A percentile compares a stretch with the other conserved stretches of the same genome.
These are phyloP conservation scores for Pantherophis alleghaniensis DNA, from an alignment of 2,797 vertebrate genomes.

Conservation along the genomic window DNA sequence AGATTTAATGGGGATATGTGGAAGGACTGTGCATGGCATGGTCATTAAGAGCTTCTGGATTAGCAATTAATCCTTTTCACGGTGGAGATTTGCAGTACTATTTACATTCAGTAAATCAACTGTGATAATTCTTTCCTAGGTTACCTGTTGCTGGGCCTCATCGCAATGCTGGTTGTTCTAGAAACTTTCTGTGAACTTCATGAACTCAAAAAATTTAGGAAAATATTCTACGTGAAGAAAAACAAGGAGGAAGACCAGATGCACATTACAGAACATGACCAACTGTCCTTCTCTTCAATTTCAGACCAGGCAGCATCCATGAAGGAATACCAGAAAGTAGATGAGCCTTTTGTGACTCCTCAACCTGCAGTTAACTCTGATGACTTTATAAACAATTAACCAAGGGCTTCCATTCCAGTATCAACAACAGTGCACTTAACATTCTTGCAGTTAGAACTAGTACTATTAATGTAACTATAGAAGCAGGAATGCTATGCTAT, in stretches of 20 bases:
- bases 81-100: not conserved
- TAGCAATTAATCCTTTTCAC: not conserved
- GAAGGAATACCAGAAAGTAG: slow-evolving; percentile 80
- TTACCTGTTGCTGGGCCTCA: slow-evolving; percentile 90
- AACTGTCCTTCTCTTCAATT: slow-evolving; percentile 89
- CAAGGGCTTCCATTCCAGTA: not conserved
- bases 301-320: slow-evolving; percentile 72
- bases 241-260: slow-evolving; percentile 88
- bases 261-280: slow-evolving; percentile 90
- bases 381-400: slow-evolving; percentile 65
- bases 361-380: slow-evolving; percentile 60
- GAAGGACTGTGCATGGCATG: no score
- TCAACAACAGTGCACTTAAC: slow-evolving; percentile 44
- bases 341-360: slow-evolving; percentile 75
- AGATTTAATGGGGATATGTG: not conserved
- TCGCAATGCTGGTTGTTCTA: slow-evolving; percentile 93
- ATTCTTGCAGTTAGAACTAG: slow-evolving; percentile 52
- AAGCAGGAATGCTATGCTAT: slow-evolving; percentile 58
- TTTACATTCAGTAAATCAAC: not conserved
- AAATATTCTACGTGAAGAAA: slow-evolving; percentile 96
- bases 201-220: slow-evolving; percentile 92
- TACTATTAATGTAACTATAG: slow-evolving; percentile 42
- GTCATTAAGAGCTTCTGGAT: not conserved
- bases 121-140: slow-evolving; percentile 67
- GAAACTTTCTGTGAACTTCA: slow-evolving; percentile 98